Base-by-base conservation (phyloP, 2,113 vertebrate genomes). In the Macroglossus sobrinus region DNA sequence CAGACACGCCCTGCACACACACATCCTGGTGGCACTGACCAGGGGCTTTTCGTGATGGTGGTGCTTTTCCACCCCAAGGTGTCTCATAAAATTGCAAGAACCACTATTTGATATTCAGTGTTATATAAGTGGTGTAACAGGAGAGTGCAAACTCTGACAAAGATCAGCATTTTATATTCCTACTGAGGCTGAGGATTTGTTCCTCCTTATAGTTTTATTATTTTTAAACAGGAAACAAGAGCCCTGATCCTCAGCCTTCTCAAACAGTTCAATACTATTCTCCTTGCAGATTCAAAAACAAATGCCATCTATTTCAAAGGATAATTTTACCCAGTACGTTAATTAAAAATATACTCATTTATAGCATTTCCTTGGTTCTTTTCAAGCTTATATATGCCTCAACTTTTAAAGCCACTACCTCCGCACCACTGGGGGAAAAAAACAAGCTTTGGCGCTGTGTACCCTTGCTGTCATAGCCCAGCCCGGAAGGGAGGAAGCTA, bases 191-290 rank as follows among this genome's bases (percentile, higher is more conserved):
- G 47, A n/a, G 24, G 40, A 4, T 86, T 75, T 91, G 12, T 93
- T 95, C 93, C 80, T 91, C 64, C 74, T 40, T 35, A 57, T 53
- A 3, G 26, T 91, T 75, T 53, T 80, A 22, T 84, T 93, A 57
- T 91, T 86, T 95, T 91, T 93, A 55, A 64, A 91, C 59, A 87
- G 88, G 75, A 93, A 55, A 50, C 19, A 33, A 79, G 35, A 93
- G 45, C 12, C 16, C 78, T 91, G 66, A 63, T 53, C 59, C 91
- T 91, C 9, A 47, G 35, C 72, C 61, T n/a, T 47, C 78, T 88
- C 76, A 55, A 4, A 68, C 84, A 91, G 15, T 66, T 7, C 59
- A 26, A 0, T 63, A 11, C 35, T 4, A 33, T 75, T 43, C 53
- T 55, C 63, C 57, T 81, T 82, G 68, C 40, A 84, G 33, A 69